Conservation (phyloP, 1,140 invertebrate genomes). For the Neelides sp. region DNA sequence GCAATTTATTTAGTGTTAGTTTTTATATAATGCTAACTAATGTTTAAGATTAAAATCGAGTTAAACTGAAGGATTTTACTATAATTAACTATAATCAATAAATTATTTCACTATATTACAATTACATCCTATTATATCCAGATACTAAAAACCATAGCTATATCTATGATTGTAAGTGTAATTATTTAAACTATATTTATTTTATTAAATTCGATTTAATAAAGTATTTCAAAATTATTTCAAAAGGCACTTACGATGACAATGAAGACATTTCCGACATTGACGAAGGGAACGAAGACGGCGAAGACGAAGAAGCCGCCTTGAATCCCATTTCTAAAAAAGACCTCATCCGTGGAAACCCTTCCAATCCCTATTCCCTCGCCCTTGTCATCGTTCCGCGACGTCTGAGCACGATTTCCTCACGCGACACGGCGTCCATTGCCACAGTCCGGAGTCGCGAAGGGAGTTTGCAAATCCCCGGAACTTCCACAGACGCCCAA, state of each 20-base stretch:
- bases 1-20: too few relatives aligned
- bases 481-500: neutral
- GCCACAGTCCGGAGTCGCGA: constrained; percentile 4
- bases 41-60: too few relatives aligned
- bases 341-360: neutral
- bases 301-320: constrained; percentile 16
- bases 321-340: constrained; percentile 26
- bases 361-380: constrained; percentile 14
- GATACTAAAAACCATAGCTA: too few relatives aligned
- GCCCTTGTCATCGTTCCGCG: constrained; percentile 30
- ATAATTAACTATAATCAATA: too few relatives aligned
- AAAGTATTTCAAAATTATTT: too few relatives aligned
- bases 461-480: neutral
- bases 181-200: too few relatives aligned
- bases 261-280: constrained; percentile 12
- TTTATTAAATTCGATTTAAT: too few relatives aligned
- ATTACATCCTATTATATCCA: too few relatives aligned
- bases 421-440: constrained; percentile 18
- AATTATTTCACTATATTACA: too few relatives aligned
- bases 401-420: constrained; percentile 33
- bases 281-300: constrained; percentile 18
- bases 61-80: too few relatives aligned
- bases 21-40: too few relatives aligned
- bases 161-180: too few relatives aligned
- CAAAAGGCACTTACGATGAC: constrained; percentile 27